Percentiles rank a stretch among this genome's conserved stretches.
Conservation (phyloP, 2,113 vertebrate species). For the Enhydra lutris region DNA sequence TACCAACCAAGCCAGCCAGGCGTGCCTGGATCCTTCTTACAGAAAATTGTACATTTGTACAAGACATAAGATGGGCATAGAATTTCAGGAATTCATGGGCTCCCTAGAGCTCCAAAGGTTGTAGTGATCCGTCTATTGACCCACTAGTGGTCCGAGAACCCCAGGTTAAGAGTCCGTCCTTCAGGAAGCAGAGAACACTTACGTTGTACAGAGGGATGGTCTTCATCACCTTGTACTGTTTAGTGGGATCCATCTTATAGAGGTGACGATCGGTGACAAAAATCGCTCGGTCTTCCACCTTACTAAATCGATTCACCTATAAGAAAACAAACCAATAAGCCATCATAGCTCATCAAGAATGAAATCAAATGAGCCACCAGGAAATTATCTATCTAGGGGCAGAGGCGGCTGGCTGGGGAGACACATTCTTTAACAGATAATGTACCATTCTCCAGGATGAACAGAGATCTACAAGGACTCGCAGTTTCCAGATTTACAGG, state of each 20-base stretch:
- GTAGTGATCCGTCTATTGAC: not conserved
- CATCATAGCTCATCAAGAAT: not conserved
- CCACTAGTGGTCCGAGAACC: not conserved
- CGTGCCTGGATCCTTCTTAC: not conserved
- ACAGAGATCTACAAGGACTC: not conserved
- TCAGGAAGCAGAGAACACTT: constrained; percentile 62
- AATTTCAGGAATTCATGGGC: not conserved
- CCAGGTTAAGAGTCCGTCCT: no score
- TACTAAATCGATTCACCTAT: constrained; percentile 97
- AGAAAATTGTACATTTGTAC: not conserved
- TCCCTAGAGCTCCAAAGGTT: not conserved
- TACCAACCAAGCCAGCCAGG: not conserved
- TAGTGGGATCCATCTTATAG: constrained; percentile 98
- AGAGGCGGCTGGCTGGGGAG: not conserved
- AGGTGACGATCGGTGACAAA: constrained; percentile 97
- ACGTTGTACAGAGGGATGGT: constrained; percentile 97
- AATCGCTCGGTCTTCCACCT: constrained; percentile 93
- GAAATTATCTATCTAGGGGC: not conserved
- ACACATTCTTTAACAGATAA: not conserved
- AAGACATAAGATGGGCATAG: not conserved
- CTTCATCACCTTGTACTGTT: constrained; percentile 97
- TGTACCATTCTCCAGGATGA: no score
- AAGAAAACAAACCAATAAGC: constrained; percentile 50
- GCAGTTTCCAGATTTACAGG: not conserved
- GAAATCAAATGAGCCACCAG: not conserved